Percentiles rank a stretch among this genome's conserved stretches.
These are phyloP conservation scores for Actinernus sp. DNA, from an alignment of 92 coral and sea anemone species.

Conservation along the genomic window DNA sequence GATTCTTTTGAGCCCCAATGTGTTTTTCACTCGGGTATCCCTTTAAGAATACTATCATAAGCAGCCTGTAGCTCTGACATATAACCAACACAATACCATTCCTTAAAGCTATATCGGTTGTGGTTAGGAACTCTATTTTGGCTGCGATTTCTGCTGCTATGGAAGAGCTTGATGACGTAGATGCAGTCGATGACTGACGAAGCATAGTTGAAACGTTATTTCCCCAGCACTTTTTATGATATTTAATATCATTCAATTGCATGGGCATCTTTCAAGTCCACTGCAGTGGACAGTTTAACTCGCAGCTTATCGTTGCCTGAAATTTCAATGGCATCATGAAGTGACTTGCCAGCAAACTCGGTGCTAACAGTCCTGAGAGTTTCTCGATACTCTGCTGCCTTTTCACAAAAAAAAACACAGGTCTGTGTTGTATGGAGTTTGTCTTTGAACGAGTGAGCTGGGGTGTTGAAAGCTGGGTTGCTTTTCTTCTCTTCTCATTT, in stretches of 20 bases:
- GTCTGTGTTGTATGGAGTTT: slow-evolving; percentile 16
- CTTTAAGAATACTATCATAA: too few relatives aligned
- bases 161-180: slow-evolving; percentile 8
- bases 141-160: slow-evolving; percentile 43
- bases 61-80: too few relatives aligned
- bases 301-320: slow-evolving; percentile 19
- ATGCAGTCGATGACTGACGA: slow-evolving; percentile 6
- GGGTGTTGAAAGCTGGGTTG: slow-evolving; percentile 4
- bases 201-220: slow-evolving; percentile 16
- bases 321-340: too few relatives aligned
- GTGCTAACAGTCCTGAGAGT: slow-evolving; percentile 12
- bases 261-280: slow-evolving; percentile 16
- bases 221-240: slow-evolving; percentile 18
- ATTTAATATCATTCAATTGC: slow-evolving; percentile 34
- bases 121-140: too few relatives aligned
- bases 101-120: too few relatives aligned
- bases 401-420: slow-evolving; percentile 17
- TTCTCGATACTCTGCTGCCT: slow-evolving; percentile 22
- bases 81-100: slow-evolving; percentile 29
- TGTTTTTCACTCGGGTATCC: too few relatives aligned
- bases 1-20: too few relatives aligned
- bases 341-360: slow-evolving; percentile 14
- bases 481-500: too few relatives aligned
- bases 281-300: too few relatives aligned
- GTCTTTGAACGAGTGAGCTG: slow-evolving; percentile 8